A percentile compares a stretch with the other conserved stretches of the same genome.
Evolutionary conservation across 2,113 vertebrate genomes (phyloP).

Genomic region (Oncorhynchus nerka): DNA sequence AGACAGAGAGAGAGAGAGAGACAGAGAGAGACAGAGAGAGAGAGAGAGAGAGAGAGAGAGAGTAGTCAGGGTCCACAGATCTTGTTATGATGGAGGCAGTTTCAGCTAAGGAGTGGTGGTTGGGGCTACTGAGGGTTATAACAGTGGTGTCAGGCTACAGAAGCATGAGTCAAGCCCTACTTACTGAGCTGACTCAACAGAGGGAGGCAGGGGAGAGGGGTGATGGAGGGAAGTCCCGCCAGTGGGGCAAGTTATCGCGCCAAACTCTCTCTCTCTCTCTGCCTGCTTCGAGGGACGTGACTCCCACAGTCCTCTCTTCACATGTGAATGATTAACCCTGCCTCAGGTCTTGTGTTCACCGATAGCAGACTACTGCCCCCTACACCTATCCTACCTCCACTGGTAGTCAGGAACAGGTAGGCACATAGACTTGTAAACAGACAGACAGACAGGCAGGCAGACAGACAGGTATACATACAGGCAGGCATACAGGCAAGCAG

Average conservation of each 20-base stretch:
- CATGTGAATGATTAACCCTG: slow-evolving; percentile 72
- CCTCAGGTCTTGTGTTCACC: slow-evolving; percentile 41
- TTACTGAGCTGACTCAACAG: slow-evolving; percentile 57
- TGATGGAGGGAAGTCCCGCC: slow-evolving; percentile 51
- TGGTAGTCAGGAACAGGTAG: too few relatives aligned
- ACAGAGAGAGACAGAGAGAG: too few relatives aligned
- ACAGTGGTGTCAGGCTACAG: slow-evolving; percentile 7
- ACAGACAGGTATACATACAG: too few relatives aligned
- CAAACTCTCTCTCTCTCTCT: slow-evolving; percentile 44
- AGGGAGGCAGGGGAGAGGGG: slow-evolving; percentile 21
- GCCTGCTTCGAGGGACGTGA: slow-evolving; percentile 37
- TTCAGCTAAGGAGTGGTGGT: background rate
- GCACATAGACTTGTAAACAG: too few relatives aligned
- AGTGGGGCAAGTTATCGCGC: slow-evolving; percentile 51
- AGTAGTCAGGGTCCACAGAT: background rate
- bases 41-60: background rate
- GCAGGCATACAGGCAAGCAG: too few relatives aligned
- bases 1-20: too few relatives aligned
- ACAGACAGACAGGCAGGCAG: too few relatives aligned
- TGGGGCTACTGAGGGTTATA: too few relatives aligned
- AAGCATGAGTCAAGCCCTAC: slow-evolving; percentile 35
- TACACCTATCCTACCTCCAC: too few relatives aligned
- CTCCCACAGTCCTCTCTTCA: slow-evolving; percentile 21
- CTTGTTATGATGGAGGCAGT: background rate
- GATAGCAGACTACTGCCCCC: background rate